Conservation (phyloP, 2,888 invertebrate genomes). For the Abrostola triplasia region DNA sequence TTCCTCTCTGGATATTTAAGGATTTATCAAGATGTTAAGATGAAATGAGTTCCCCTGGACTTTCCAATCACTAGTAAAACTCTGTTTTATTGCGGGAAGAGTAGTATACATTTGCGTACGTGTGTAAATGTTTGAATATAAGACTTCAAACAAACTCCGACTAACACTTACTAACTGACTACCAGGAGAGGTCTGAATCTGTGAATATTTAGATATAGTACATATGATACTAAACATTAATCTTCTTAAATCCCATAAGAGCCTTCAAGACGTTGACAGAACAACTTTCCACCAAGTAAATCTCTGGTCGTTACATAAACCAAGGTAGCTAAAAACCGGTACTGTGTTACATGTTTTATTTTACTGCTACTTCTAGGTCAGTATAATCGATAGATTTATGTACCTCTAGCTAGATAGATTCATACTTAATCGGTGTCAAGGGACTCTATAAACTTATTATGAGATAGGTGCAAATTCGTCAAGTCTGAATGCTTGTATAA, state of each 20-base stretch:
- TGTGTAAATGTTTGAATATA: not conserved
- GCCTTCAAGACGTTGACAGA: no score
- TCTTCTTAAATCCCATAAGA: no score
- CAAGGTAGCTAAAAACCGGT: slow-evolving; percentile 20
- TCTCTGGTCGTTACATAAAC: slow-evolving; percentile 12
- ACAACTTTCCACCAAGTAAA: not conserved
- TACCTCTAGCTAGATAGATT: not conserved
- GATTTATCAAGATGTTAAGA: no score
- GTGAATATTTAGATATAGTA: no score
- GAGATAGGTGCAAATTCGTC: not conserved
- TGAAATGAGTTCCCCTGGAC: no score
- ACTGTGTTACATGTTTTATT: slow-evolving; percentile 5
- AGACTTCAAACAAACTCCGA: not conserved
- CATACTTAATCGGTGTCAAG: slow-evolving; percentile 21
- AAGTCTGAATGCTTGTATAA: not conserved
- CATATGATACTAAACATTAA: no score
- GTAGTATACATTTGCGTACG: not conserved
- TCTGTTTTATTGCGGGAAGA: not conserved
- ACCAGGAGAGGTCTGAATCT: no score
- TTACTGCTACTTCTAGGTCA: slow-evolving; percentile 15
- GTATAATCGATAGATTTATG: slow-evolving; percentile 18
- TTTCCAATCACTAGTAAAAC: not conserved
- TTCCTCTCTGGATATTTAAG: no score
- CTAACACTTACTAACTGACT: no score
- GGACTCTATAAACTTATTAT: not conserved